phyloP scores from a whole-genome alignment of 2,797 vertebrate species.

The Hozukius guyotensis region DNA sequence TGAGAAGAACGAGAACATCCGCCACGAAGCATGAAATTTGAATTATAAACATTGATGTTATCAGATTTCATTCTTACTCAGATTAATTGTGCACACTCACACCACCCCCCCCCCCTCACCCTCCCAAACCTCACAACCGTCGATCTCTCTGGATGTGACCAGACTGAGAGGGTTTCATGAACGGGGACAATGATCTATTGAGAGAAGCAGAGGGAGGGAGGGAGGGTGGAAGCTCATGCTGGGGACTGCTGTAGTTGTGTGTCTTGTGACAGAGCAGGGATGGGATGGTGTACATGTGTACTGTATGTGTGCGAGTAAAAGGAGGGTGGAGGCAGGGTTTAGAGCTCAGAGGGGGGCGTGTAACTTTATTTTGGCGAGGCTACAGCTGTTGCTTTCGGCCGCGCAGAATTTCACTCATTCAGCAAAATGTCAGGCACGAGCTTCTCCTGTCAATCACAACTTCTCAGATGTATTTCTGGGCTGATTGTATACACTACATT shows the following conservation, averaged over 20 bases:
- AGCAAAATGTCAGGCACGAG: constrained; percentile 13
- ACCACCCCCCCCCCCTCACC: not conserved
- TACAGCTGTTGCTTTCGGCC: constrained; percentile 54
- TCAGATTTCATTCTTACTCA: not conserved
- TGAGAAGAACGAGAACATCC: constrained; percentile 12
- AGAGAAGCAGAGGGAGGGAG: constrained; percentile 11
- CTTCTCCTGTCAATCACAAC: not conserved
- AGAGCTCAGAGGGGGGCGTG: not conserved
- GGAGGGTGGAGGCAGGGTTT: not conserved
- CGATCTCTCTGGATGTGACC: constrained; percentile 48
- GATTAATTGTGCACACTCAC: constrained; percentile 6
- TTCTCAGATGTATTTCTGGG: not conserved
- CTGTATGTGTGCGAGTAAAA: constrained; percentile 7
- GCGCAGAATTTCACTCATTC: constrained; percentile 35
- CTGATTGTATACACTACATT: not conserved
- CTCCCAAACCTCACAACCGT: constrained; percentile 9
- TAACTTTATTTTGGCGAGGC: constrained; percentile 56
- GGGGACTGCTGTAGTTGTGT: constrained; percentile 35
- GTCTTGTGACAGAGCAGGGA: constrained; percentile 44
- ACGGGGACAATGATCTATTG: constrained; percentile 64
- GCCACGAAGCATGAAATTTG: not conserved
- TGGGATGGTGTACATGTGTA: not conserved
- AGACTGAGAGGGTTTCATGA: constrained; percentile 26
- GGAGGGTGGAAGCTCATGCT: constrained; percentile 36
- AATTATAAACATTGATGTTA: constrained; percentile 7